Percentiles rank a stretch among this genome's conserved stretches.
Evolutionary conservation across 2,888 invertebrate genomes (phyloP).

Genomic region (Quadroppia sp.): DNA sequence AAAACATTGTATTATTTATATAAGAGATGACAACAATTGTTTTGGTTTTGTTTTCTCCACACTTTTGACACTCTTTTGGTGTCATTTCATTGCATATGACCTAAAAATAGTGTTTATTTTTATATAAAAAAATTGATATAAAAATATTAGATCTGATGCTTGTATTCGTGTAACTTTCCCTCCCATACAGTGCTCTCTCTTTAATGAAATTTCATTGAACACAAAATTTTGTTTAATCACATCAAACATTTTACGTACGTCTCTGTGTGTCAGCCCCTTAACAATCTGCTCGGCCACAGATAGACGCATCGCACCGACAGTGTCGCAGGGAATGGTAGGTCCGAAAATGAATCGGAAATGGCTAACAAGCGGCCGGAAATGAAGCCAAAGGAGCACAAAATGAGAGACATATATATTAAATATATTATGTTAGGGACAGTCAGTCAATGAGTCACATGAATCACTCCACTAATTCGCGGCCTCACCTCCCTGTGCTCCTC

Average conservation of each 20-base stretch:
- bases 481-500: neutral
- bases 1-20: no score
- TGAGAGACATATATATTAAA: neutral
- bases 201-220: neutral
- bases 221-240: neutral
- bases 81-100: neutral
- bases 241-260: neutral
- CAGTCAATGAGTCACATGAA: conserved; percentile 1
- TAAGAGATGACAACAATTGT: neutral
- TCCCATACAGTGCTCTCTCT: neutral
- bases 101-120: conserved; percentile 1
- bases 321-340: neutral
- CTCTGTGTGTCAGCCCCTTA: neutral
- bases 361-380: conserved; percentile 37
- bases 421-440: neutral
- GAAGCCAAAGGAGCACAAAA: conserved; percentile 27
- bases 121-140: no score
- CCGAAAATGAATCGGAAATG: conserved; percentile 30
- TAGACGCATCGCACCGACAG: neutral
- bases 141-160: no score
- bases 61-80: neutral
- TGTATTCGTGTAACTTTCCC: neutral
- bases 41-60: neutral
- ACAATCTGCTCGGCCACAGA: neutral
- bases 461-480: neutral